phyloP scores from a whole-genome alignment of 1,140 invertebrate species.

The Gerris buenoi region DNA sequence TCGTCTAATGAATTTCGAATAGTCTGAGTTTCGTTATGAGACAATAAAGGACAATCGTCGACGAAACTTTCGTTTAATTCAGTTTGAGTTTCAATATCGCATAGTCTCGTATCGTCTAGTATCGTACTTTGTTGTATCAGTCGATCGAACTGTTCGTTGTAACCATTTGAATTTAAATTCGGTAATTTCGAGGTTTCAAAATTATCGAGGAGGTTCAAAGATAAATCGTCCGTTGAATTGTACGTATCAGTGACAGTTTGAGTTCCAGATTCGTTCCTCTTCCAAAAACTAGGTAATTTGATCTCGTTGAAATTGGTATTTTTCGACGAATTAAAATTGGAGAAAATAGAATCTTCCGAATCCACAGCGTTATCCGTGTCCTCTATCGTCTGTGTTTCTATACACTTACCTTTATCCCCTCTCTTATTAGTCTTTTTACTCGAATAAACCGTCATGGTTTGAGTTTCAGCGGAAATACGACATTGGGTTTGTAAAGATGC shows the following conservation, averaged over 20 bases:
- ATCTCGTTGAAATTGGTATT: not conserved
- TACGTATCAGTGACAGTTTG: not conserved
- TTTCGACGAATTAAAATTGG: not conserved
- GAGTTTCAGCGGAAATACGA: slow-evolving; percentile 7
- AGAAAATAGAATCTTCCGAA: not conserved
- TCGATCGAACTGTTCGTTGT: slow-evolving; percentile 8
- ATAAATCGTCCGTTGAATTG: not conserved
- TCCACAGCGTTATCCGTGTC: slow-evolving; percentile 1
- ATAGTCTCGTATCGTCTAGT: slow-evolving; percentile 8
- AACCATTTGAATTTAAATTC: too few species aligned
- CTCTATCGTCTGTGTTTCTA: slow-evolving; percentile 6
- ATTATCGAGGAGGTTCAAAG: not conserved
- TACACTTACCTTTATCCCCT: not conserved
- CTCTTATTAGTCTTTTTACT: not conserved
- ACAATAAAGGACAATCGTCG: slow-evolving; percentile 7
- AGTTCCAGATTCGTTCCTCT: not conserved
- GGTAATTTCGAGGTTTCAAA: too few species aligned
- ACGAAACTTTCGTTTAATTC: slow-evolving; percentile 9
- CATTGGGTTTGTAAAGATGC: slow-evolving; percentile 10
- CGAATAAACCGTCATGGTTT: slow-evolving; percentile 7
- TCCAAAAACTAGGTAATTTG: not conserved
- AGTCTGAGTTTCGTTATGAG: slow-evolving; percentile 14
- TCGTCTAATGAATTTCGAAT: slow-evolving; percentile 11
- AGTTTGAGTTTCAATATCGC: slow-evolving; percentile 15
- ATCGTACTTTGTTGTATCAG: slow-evolving; percentile 8